Conservation (phyloP, 2,113 vertebrate genomes). For the Sterna hirundo region DNA sequence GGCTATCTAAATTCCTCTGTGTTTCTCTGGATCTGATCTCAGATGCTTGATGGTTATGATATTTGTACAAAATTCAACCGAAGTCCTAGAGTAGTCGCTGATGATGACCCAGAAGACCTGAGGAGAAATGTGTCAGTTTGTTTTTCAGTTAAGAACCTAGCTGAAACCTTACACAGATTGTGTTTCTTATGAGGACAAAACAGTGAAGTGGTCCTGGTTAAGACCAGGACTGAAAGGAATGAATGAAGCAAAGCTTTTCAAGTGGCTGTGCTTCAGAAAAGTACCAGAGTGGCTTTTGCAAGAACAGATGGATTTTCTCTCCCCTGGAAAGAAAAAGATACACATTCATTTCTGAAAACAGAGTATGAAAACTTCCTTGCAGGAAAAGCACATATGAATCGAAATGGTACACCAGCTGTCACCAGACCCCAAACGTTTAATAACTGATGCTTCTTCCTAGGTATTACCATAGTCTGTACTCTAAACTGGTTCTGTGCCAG, state of each 20-base stretch:
- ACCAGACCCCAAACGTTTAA: neutral
- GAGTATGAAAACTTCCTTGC: neutral
- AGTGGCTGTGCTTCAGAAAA: neutral
- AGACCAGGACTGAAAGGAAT: neutral
- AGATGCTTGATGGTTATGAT: neutral
- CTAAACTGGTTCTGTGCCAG: neutral
- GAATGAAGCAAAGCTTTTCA: neutral
- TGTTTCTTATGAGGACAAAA: neutral
- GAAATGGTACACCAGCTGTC: neutral
- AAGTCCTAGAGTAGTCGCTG: neutral
- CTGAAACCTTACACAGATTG: neutral
- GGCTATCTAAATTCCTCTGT: neutral
- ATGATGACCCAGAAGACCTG: neutral
- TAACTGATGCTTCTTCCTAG: neutral
- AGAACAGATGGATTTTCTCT: neutral
- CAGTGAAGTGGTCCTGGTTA: neutral
- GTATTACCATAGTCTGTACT: neutral
- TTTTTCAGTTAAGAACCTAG: neutral
- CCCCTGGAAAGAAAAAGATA: neutral
- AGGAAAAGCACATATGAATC: neutral
- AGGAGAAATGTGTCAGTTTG: neutral
- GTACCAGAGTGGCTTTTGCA: neutral
- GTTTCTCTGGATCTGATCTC: neutral
- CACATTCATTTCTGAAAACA: neutral
- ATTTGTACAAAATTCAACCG: neutral